Percentiles rank a stretch among this genome's conserved stretches.
Evolutionary conservation across 1,140 invertebrate genomes (phyloP).

Genomic region (Papilio xuthus): DNA sequence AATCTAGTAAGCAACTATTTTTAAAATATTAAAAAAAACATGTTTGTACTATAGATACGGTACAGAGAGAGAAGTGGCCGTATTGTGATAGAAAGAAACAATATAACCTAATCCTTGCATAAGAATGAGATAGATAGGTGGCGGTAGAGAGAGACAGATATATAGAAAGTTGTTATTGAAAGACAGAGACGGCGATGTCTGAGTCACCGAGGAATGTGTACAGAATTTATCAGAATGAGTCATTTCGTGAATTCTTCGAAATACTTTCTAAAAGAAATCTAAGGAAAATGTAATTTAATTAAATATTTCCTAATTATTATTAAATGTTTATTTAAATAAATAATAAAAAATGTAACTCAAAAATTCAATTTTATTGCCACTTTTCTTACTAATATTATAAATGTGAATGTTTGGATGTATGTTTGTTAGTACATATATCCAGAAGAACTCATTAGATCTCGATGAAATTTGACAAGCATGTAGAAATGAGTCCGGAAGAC

Average conservation of each 20-base stretch:
- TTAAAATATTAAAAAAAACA: not conserved
- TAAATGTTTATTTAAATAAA: no score
- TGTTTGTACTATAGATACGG: slow-evolving; percentile 41
- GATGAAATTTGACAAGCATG: no score
- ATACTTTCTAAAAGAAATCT: not conserved
- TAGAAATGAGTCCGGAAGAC: no score
- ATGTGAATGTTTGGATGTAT: no score
- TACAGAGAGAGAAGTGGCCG: slow-evolving; percentile 35
- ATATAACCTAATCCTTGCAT: slow-evolving; percentile 7
- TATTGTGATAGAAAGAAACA: slow-evolving; percentile 27
- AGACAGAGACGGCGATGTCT: slow-evolving; percentile 40
- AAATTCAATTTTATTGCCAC: no score
- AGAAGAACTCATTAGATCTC: no score
- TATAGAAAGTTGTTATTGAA: not conserved
- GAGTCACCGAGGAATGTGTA: slow-evolving; percentile 47
- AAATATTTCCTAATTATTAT: no score
- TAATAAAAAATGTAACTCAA: no score
- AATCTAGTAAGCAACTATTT: not conserved
- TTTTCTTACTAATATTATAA: no score
- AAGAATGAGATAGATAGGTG: slow-evolving; percentile 23
- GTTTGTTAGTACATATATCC: no score
- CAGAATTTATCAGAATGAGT: slow-evolving; percentile 46
- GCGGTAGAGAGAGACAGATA: slow-evolving; percentile 24
- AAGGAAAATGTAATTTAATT: no score
- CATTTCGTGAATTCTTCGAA: slow-evolving; percentile 34